Conservation (phyloP, 2,797 vertebrate species). For the Gadopsis bispinosus region DNA sequence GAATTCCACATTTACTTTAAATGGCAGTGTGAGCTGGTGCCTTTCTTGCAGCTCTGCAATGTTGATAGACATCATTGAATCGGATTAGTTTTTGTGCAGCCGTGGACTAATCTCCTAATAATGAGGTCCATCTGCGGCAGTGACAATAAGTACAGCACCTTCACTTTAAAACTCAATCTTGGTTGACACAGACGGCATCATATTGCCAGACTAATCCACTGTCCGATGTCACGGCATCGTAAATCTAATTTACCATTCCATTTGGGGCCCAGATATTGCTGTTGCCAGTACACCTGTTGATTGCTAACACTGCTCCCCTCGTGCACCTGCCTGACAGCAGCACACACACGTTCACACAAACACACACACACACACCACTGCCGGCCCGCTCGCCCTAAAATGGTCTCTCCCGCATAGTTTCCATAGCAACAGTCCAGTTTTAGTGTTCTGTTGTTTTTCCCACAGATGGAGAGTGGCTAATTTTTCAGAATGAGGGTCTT, state of each 20-base stretch:
- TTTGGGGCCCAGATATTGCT: slow-evolving; percentile 65
- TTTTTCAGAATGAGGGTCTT: slow-evolving; percentile 82
- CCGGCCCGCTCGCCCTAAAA: slow-evolving; percentile 63
- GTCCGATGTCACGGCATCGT: slow-evolving; percentile 60
- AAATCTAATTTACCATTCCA: slow-evolving; percentile 74
- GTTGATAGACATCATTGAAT: slow-evolving; percentile 62
- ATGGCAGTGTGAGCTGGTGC: slow-evolving; percentile 23
- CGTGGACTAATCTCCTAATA: slow-evolving; percentile 73
- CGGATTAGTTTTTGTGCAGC: slow-evolving; percentile 55
- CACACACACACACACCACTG: slow-evolving; percentile 25
- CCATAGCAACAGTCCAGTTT: slow-evolving; percentile 84
- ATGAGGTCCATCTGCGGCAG: slow-evolving; percentile 74
- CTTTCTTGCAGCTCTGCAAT: slow-evolving; percentile 37
- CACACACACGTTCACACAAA: slow-evolving; percentile 24
- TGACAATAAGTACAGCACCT: slow-evolving; percentile 66
- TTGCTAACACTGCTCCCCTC: slow-evolving; percentile 63
- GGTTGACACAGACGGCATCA: slow-evolving; percentile 62
- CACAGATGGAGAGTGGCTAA: slow-evolving; percentile 76
- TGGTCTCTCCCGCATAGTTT: slow-evolving; percentile 81
- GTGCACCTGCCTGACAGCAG: slow-evolving; percentile 11
- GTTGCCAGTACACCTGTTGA: slow-evolving; percentile 77
- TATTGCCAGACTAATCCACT: slow-evolving; percentile 64
- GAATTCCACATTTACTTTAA: slow-evolving; percentile 47
- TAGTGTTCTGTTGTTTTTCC: slow-evolving; percentile 81
- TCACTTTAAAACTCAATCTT: slow-evolving; percentile 65